Evolutionary conservation across 2,888 invertebrate genomes (phyloP), one percentile per base, ranked within the genome.

Genomic region (Ecdyonurus torrentis): DNA sequence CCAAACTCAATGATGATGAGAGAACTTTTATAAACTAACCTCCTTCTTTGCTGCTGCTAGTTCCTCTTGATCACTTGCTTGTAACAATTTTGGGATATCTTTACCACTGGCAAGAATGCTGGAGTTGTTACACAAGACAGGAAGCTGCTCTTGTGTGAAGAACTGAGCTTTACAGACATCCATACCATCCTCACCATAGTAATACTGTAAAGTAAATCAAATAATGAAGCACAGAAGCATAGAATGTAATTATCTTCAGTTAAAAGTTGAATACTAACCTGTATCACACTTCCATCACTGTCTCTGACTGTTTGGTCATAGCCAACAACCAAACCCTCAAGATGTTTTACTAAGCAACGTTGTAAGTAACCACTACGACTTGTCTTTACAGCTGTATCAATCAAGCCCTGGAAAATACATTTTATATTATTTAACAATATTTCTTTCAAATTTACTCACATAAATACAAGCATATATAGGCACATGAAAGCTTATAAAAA

Each of bases 321-420:
- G 63, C 85, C 83, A 0, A 98, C 89, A 62, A 81, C 83, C n/a
- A 99, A 75, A 2, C 97, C 97, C 78, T 99, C 99, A 66, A 99
- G 78, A 78, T 98, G 96, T 75, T 99, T 99, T 64, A 99, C 91
- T 7, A 99, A 79, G 76, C 99, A 99, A 66, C 97, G 81, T 76
- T 98, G 96, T 63, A 99, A 79, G 74, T 99, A 99, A 69, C 99
- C 99, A 69, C 96, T 96, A 66, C 97, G 84, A 77, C 95, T 96
- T 1, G 99, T 99, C 79, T 99, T 99, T 0, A 99, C 98, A 67
- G 99, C 99, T 2, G 99, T 99, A 83, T 99, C 99, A 70, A 99
- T 93, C 63, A 99, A 82, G 80, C 99, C 93, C 85, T 87, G 70
- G 63, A 71, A 67, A 52, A 58, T 3, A 10, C 37, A 37, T 37